Evolutionary conservation across 2,888 invertebrate species (phyloP).

Genomic region (Scotopteryx bipunctaria): DNA sequence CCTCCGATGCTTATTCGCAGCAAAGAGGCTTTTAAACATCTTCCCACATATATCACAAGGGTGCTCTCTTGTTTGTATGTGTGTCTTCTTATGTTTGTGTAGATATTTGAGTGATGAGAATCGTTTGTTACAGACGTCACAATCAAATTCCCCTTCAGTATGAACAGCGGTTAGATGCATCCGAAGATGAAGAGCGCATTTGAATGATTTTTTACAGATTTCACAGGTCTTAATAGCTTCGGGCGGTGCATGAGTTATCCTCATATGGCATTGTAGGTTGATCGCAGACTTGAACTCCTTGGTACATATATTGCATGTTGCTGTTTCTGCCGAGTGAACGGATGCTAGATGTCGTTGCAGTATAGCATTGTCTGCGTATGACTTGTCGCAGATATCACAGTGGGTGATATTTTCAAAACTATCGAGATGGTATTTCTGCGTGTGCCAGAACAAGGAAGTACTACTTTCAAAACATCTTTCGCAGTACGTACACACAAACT

Average conservation of each 20-base stretch:
- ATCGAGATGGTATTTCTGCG: slow-evolving; percentile 37
- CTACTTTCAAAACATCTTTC: slow-evolving; percentile 36
- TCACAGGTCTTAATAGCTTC: slow-evolving; percentile 46
- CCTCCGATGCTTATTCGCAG: slow-evolving; percentile 47
- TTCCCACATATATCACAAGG: slow-evolving; percentile 46
- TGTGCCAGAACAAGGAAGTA: slow-evolving; percentile 45
- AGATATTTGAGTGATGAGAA: slow-evolving; percentile 49
- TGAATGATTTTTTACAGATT: slow-evolving; percentile 49
- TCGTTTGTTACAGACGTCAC: slow-evolving; percentile 47
- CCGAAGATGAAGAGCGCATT: slow-evolving; percentile 48
- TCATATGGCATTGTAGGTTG: slow-evolving; percentile 47
- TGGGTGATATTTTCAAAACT: slow-evolving; percentile 11
- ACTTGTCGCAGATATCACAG: slow-evolving; percentile 41
- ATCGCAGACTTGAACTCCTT: slow-evolving; percentile 48
- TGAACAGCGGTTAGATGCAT: slow-evolving; percentile 51
- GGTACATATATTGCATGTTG: slow-evolving; percentile 44
- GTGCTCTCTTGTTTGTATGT: slow-evolving; percentile 35
- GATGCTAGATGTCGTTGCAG: slow-evolving; percentile 47
- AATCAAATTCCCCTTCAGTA: slow-evolving; percentile 41
- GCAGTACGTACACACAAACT: slow-evolving; percentile 28
- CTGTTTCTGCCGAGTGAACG: slow-evolving; percentile 43
- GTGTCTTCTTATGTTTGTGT: slow-evolving; percentile 48
- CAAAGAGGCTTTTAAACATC: slow-evolving; percentile 42
- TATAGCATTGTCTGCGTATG: slow-evolving; percentile 40
- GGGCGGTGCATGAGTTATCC: slow-evolving; percentile 52